phyloP scores from a whole-genome alignment of 2,797 vertebrate genomes.

The Enteromius trimaculatus region DNA sequence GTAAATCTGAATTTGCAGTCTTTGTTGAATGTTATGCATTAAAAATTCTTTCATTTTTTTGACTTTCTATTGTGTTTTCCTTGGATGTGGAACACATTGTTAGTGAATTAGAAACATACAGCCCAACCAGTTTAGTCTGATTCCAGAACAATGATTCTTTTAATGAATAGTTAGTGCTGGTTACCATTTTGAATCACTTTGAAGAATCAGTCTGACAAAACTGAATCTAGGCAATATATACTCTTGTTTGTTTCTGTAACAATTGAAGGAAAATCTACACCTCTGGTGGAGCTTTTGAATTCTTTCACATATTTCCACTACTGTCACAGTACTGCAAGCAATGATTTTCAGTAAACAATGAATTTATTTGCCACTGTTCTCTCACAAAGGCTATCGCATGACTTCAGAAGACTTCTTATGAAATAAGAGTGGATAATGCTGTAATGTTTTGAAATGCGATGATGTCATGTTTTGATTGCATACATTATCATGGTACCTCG shows the following conservation, averaged over 20 bases:
- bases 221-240: neutral
- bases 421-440: neutral
- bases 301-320: neutral
- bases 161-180: neutral
- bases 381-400: neutral
- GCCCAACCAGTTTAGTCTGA: neutral
- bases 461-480: slow-evolving; percentile 4
- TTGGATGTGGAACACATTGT: neutral
- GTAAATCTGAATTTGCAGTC: too few relatives aligned
- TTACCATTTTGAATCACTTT: neutral
- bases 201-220: too few relatives aligned
- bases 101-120: neutral
- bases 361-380: too few relatives aligned
- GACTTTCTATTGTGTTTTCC: neutral
- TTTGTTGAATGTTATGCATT: neutral
- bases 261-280: neutral
- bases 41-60: neutral
- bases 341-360: neutral
- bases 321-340: neutral
- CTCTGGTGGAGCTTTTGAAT: neutral
- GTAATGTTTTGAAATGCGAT: neutral
- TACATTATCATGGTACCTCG: neutral
- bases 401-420: neutral
- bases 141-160: neutral
- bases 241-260: neutral